Conservation (phyloP, 2,888 invertebrate genomes). For the Lymantria dispar region DNA sequence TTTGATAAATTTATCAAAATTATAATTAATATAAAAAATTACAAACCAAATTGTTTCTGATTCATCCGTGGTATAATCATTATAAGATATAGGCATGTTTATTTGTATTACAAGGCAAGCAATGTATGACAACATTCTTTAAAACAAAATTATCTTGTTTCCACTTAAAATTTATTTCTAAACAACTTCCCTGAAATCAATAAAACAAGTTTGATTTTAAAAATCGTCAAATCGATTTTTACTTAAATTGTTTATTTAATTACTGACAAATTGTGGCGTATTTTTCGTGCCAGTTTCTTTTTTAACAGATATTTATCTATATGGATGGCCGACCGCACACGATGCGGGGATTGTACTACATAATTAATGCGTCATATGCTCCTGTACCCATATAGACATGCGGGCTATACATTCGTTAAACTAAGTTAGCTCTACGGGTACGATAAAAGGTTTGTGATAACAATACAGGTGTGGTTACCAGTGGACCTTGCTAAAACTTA, state of each 20-base stretch:
- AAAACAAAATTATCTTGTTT: too few relatives aligned
- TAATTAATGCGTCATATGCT: slow-evolving; percentile 24
- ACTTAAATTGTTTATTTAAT: not conserved
- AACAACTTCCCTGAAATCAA: too few relatives aligned
- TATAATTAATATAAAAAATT: too few relatives aligned
- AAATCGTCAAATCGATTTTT: too few relatives aligned
- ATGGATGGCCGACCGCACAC: slow-evolving; percentile 44
- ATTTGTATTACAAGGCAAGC: too few relatives aligned
- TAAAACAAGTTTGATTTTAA: too few relatives aligned
- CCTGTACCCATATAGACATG: slow-evolving; percentile 17
- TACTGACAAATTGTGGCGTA: slow-evolving; percentile 7
- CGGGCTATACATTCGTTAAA: slow-evolving; percentile 17
- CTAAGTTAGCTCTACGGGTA: slow-evolving; percentile 27
- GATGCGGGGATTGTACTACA: slow-evolving; percentile 26
- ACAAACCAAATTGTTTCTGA: too few relatives aligned
- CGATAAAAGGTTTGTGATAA: slow-evolving; percentile 41
- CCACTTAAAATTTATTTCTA: too few relatives aligned
- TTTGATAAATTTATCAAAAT: too few relatives aligned
- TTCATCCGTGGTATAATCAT: too few relatives aligned
- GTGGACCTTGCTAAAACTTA: slow-evolving; percentile 42
- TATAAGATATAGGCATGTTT: too few relatives aligned
- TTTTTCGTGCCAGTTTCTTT: slow-evolving; percentile 33
- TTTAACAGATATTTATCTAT: slow-evolving; percentile 41
- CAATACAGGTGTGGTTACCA: slow-evolving; percentile 34
- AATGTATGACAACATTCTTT: too few relatives aligned